A percentile compares a stretch with the other conserved stretches of the same genome.
Evolutionary conservation across 1,140 invertebrate genomes (phyloP).

Genomic region (Euglossa dilemma): DNA sequence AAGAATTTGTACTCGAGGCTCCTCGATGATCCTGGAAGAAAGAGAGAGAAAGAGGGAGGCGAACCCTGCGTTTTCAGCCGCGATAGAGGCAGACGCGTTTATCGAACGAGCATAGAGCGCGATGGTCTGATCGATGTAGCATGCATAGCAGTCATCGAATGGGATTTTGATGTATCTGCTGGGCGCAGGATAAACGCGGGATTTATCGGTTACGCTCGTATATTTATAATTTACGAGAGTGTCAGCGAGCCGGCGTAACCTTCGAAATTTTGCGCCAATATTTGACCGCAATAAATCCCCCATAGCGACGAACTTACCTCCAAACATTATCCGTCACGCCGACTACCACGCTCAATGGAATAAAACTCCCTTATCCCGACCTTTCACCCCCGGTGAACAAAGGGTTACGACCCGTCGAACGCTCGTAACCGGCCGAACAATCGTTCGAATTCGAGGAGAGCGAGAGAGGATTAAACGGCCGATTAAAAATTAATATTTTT

Average conservation of each 20-base stretch:
- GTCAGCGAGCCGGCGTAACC: conserved; percentile 16
- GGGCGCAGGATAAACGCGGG: conserved; percentile 17
- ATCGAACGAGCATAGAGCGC: not conserved
- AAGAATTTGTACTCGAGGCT: conserved; percentile 1
- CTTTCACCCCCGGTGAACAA: not conserved
- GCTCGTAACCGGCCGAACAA: not conserved
- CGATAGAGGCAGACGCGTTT: no score
- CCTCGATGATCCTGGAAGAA: not conserved
- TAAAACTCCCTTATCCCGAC: not conserved
- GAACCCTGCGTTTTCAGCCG: no score
- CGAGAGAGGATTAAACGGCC: conserved; percentile 64
- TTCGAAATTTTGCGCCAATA: conserved; percentile 43
- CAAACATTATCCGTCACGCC: conserved; percentile 23
- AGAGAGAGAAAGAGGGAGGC: no score
- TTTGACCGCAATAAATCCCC: conserved; percentile 34
- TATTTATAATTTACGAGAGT: conserved; percentile 46
- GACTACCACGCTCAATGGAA: not conserved
- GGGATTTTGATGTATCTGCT: conserved; percentile 29
- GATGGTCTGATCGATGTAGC: conserved; percentile 3
- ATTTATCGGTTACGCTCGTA: conserved; percentile 37
- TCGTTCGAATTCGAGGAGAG: not conserved
- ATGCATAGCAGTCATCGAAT: conserved; percentile 9
- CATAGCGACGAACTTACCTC: conserved; percentile 25
- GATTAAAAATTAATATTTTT: conserved; percentile 74
- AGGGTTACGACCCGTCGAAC: not conserved